Evolutionary conservation across 1,140 invertebrate species (phyloP).

Genomic region (Medauroidea extradentata): DNA sequence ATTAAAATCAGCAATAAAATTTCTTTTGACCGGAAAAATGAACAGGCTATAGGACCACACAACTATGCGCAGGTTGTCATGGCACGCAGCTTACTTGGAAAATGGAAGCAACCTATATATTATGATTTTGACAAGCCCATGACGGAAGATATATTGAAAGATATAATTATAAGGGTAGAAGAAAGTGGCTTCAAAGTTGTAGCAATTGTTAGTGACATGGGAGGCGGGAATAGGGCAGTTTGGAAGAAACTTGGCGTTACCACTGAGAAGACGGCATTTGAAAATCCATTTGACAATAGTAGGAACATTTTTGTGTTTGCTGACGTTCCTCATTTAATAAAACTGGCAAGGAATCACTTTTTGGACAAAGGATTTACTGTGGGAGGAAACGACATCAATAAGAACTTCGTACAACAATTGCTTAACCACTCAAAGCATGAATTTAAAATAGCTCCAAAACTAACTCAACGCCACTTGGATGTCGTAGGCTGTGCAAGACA

Average conservation of each 20-base stretch:
- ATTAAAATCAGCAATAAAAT: slow-evolving; percentile 12
- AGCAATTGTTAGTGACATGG: slow-evolving; percentile 18
- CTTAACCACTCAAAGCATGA: slow-evolving; percentile 11
- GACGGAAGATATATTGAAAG: slow-evolving; percentile 19
- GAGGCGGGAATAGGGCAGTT: slow-evolving; percentile 11
- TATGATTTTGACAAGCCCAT: slow-evolving; percentile 33
- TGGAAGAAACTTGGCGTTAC: slow-evolving; percentile 16
- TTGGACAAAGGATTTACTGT: slow-evolving; percentile 16
- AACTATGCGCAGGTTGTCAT: slow-evolving; percentile 19
- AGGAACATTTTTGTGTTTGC: slow-evolving; percentile 20
- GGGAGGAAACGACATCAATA: slow-evolving; percentile 8
- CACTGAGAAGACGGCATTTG: neutral
- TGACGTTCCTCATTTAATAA: slow-evolving; percentile 24
- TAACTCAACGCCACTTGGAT: slow-evolving; percentile 1
- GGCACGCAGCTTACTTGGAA: slow-evolving; percentile 21
- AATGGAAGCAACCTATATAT: slow-evolving; percentile 38
- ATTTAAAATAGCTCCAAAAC: slow-evolving; percentile 18
- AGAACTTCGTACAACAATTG: slow-evolving; percentile 17
- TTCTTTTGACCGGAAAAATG: slow-evolving; percentile 9
- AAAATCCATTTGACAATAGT: slow-evolving; percentile 10
- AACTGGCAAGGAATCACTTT: slow-evolving; percentile 22
- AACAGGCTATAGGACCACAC: slow-evolving; percentile 18
- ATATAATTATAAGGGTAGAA: slow-evolving; percentile 18
- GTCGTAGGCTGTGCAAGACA: slow-evolving; percentile 15
- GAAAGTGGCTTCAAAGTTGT: slow-evolving; percentile 14